These are phyloP conservation scores for Corticium candelabrum DNA, from an alignment of 37 sponge, comb jelly and placozoan genomes.

Conservation along the genomic window DNA sequence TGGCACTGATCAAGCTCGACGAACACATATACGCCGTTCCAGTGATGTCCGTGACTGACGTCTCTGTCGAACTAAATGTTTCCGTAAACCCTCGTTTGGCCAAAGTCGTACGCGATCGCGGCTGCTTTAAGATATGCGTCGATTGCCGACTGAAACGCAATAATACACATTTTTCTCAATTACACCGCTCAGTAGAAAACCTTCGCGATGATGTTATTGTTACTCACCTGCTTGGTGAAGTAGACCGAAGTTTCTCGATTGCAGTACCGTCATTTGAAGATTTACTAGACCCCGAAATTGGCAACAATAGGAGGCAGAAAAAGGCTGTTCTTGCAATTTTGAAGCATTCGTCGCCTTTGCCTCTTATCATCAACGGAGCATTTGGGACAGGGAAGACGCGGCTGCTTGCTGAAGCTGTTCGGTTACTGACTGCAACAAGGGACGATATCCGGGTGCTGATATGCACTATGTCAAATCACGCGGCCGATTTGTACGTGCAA, in stretches of 20 bases:
- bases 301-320: no score
- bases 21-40: neutral
- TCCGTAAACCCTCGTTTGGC: neutral
- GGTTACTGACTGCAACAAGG: neutral
- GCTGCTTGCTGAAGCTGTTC: neutral
- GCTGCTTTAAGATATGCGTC: neutral
- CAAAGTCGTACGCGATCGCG: neutral
- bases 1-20: neutral
- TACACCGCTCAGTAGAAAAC: no score
- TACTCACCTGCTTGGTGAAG: no score
- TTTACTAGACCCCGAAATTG: no score
- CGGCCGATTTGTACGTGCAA: neutral
- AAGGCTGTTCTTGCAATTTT: no score
- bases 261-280: no score
- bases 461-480: neutral
- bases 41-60: neutral
- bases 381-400: neutral
- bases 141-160: neutral
- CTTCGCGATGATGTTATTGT: no score
- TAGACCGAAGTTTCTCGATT: no score
- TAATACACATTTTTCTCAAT: neutral
- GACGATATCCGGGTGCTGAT: neutral
- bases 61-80: neutral
- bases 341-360: no score
- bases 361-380: neutral